Conservation (phyloP, 1,140 invertebrate genomes). For the Bombus turneri region DNA sequence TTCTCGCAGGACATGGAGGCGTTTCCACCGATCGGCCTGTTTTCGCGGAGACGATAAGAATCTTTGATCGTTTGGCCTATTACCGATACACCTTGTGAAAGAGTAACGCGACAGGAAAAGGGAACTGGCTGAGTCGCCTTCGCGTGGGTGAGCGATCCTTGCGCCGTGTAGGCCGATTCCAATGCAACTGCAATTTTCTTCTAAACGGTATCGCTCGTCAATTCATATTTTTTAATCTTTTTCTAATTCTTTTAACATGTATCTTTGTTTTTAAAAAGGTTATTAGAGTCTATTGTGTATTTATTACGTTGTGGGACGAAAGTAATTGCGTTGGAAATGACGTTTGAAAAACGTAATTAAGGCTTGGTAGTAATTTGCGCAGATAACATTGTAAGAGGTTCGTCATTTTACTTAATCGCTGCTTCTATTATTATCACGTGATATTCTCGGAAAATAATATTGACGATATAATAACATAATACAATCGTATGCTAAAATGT, state of each 20-base stretch:
- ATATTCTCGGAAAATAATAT: too few relatives aligned
- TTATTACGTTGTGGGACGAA: not conserved
- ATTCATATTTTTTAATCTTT: not conserved
- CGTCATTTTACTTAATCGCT: too few relatives aligned
- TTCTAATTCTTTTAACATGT: not conserved
- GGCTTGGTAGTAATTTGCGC: not conserved
- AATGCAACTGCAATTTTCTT: conserved; percentile 18
- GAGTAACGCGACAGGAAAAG: not conserved
- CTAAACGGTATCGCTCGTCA: conserved; percentile 1
- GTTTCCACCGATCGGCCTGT: conserved; percentile 29
- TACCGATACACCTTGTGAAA: conserved; percentile 31
- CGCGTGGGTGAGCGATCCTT: conserved; percentile 25
- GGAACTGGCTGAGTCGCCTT: conserved; percentile 1
- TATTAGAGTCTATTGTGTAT: not conserved
- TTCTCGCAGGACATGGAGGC: conserved; percentile 27
- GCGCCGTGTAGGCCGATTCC: not conserved
- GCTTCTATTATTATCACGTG: too few relatives aligned
- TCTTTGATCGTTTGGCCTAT: conserved; percentile 34
- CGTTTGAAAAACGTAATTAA: not conserved
- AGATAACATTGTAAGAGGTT: too few relatives aligned
- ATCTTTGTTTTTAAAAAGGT: too few relatives aligned
- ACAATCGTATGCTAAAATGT: too few relatives aligned
- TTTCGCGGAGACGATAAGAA: conserved; percentile 26
- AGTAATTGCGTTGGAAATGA: not conserved
- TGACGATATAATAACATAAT: too few relatives aligned